Base-by-base conservation (phyloP, 2,113 vertebrate species). In the Plotosus lineatus region DNA sequence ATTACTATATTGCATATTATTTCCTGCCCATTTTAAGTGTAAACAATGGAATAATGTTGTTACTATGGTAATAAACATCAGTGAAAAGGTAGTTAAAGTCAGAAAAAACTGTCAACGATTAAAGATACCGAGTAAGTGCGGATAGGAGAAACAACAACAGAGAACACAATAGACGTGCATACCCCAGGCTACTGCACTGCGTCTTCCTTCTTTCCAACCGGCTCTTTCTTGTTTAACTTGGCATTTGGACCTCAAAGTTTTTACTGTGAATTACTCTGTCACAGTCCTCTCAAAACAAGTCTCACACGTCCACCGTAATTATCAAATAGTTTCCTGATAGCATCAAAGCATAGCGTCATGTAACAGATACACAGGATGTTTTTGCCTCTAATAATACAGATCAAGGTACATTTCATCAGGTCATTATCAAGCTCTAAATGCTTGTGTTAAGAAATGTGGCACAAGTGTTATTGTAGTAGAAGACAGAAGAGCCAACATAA, bases 281-380 rank as follows among this genome's bases (percentile, higher is more conserved):
- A 88, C 55, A 6, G 58, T 81, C 17, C 60, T 58, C 79, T 78
- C 80, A 2, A 76, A 68, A 80, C n/a, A 78, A 72, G 19, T 71
- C 6, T 81, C 31, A 71, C 71, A 81, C 82, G 77, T 19, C 21
- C 82, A 55, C 77, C 78, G 46, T 80, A 82, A 78, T 84, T 79
- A 77, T 51, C 71, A 88, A 87, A 87, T 36, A 82, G 46, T 74
- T 81, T 71, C 46, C 75, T 75, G 78, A 36, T 60, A 77, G 72
- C 76, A 88, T 86, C 80, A 87, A 87, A 86, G 82, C 9, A 0
- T 11, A 6, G 56, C 69, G 53, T 51, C 36, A 50, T 69, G 55
- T 84, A 86, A 84, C 83, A 63, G 78, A 85, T 42, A 38, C 78
- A 58, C 71, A 73, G 82, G 88, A 85, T 26, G 33, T 42, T 65